Conservation (phyloP, 37 sponge, comb jelly and placozoan genomes). For the Petrosia ficiformis region DNA sequence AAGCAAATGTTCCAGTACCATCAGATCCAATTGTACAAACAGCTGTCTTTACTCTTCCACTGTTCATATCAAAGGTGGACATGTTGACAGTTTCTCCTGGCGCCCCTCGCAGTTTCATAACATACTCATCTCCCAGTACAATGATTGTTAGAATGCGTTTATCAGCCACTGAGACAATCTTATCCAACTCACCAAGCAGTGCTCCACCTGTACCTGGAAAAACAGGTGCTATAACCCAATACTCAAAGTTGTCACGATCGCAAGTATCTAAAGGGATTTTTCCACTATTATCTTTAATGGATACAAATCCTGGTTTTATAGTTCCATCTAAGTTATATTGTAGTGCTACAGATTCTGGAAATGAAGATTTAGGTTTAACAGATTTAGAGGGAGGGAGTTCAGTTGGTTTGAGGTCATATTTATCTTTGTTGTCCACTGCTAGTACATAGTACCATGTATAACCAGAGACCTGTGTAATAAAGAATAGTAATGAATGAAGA, state of each 20-base stretch:
- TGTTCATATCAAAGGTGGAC: constrained; percentile 2
- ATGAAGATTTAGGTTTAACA: constrained; percentile 3
- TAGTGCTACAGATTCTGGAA: constrained; percentile 26
- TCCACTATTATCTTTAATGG: not conserved
- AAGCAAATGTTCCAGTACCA: constrained; percentile 19
- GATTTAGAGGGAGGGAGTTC: constrained; percentile 49
- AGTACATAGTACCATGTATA: constrained; percentile 59
- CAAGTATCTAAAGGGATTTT: constrained; percentile 24
- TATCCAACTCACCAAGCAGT: constrained; percentile 70
- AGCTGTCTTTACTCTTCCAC: not conserved
- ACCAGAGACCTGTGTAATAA: constrained; percentile 17
- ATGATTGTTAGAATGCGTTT: constrained; percentile 27
- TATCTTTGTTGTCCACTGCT: constrained; percentile 43
- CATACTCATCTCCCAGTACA: not conserved
- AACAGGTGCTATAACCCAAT: constrained; percentile 53
- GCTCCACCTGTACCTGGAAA: constrained; percentile 28
- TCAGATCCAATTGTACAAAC: constrained; percentile 34
- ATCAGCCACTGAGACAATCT: constrained; percentile 60
- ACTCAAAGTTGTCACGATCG: constrained; percentile 39
- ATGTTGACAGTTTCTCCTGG: constrained; percentile 58
- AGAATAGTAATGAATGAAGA: not conserved
- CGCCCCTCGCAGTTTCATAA: constrained; percentile 37
- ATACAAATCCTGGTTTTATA: constrained; percentile 12
- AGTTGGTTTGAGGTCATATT: constrained; percentile 19
- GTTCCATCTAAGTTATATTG: constrained; percentile 17